A percentile compares a stretch with the other conserved stretches of the same genome.
These are phyloP conservation scores for Microtus oregoni DNA, from an alignment of 2,113 vertebrate species.

Conservation along the genomic window DNA sequence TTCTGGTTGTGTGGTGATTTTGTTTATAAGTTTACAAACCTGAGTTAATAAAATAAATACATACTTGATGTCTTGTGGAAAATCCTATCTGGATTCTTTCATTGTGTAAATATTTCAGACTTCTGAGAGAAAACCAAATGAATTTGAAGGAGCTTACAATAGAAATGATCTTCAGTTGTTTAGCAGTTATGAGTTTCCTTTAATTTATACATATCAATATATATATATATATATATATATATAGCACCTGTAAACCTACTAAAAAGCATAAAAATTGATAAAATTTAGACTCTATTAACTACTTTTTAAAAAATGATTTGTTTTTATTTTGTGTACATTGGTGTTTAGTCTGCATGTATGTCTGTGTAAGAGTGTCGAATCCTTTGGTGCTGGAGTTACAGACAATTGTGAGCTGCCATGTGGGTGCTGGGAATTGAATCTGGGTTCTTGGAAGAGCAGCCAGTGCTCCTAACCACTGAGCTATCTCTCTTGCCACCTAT, in stretches of 20 bases:
- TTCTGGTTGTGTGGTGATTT: conserved; percentile 55
- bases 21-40: conserved; percentile 55
- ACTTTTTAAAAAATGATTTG: not conserved
- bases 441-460: no score
- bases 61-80: conserved; percentile 51
- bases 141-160: not conserved
- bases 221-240: not conserved
- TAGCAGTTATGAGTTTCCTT: not conserved
- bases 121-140: conserved; percentile 33
- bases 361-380: no score
- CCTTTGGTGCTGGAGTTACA: no score
- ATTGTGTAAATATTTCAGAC: conserved; percentile 53
- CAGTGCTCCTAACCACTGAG: no score
- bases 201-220: not conserved
- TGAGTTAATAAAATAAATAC: conserved; percentile 54
- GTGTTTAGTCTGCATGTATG: no score
- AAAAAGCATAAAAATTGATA: conserved; percentile 29
- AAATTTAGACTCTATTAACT: not conserved
- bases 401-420: no score
- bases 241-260: not conserved
- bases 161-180: conserved; percentile 2
- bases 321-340: no score
- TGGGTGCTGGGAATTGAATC: no score
- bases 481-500: not conserved
- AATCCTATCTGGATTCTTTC: conserved; percentile 45